phyloP scores from a whole-genome alignment of 2,113 vertebrate genomes.

The Axis porcinus region DNA sequence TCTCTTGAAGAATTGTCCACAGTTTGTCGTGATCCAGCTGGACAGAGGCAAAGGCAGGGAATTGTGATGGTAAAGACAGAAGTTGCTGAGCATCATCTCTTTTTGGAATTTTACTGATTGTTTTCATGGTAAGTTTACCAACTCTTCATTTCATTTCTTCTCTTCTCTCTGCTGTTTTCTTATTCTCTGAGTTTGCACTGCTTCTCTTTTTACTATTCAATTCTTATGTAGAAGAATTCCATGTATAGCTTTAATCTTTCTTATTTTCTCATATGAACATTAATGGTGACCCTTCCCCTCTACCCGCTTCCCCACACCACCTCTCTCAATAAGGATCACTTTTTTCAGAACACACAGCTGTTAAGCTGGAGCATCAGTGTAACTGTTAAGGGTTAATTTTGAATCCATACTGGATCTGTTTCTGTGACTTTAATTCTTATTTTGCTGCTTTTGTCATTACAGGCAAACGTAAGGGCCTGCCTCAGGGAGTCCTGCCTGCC shows the following conservation, averaged over 20 bases:
- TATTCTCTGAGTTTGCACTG: background rate
- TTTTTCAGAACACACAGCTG: background rate
- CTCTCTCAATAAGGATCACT: background rate
- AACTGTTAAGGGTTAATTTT: background rate
- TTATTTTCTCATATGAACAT: background rate
- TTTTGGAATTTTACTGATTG: background rate
- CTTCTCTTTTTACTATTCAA: background rate
- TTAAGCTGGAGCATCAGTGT: background rate
- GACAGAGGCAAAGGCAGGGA: background rate
- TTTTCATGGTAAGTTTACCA: background rate
- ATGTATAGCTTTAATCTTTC: background rate
- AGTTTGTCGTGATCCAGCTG: background rate
- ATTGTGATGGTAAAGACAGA: background rate
- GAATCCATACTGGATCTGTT: background rate
- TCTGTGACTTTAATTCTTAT: background rate
- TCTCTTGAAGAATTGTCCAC: background rate
- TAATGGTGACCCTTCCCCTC: background rate
- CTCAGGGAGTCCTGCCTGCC: background rate
- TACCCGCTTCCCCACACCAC: no score
- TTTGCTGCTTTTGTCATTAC: background rate
- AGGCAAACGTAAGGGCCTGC: background rate
- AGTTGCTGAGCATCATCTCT: background rate
- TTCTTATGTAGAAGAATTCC: background rate
- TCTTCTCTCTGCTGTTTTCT: background rate
- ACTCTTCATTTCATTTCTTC: background rate